Percentiles rank a stretch among this genome's conserved stretches.
Evolutionary conservation across 2,113 vertebrate species (phyloP).

Genomic region (Bettongia penicillata): DNA sequence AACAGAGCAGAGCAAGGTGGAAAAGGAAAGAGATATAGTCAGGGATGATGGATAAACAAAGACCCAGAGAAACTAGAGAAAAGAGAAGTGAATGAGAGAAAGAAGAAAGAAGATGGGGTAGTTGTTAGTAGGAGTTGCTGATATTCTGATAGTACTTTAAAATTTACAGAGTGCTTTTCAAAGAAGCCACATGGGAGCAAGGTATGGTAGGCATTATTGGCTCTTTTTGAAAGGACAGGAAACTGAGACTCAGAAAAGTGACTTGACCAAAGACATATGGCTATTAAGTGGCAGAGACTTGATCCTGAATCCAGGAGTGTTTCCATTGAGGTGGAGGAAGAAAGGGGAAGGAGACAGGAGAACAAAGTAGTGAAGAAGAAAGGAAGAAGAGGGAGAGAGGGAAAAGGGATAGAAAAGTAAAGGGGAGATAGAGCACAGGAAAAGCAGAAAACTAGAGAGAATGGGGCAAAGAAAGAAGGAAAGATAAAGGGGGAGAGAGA

Average conservation of each 20-base stretch:
- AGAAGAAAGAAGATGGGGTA: not conserved
- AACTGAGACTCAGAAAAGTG: not conserved
- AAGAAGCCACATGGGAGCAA: not conserved
- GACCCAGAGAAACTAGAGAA: not conserved
- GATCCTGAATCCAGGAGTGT: not conserved
- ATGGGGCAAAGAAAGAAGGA: not conserved
- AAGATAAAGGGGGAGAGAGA: slow-evolving; percentile 2
- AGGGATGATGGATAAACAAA: not conserved
- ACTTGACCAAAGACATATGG: not conserved
- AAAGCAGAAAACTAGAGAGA: not conserved
- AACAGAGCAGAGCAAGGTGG: not conserved
- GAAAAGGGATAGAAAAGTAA: not conserved
- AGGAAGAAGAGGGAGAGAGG: not conserved
- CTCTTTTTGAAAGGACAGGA: not conserved
- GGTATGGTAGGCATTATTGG: not conserved
- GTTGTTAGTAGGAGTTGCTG: not conserved
- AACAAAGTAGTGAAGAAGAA: too few species aligned
- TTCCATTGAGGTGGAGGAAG: not conserved
- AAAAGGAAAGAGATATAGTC: not conserved
- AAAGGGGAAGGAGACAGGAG: too few species aligned
- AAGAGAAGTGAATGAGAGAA: not conserved
- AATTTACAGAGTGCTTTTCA: not conserved
- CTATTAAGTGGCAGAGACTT: not conserved
- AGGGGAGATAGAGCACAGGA: not conserved
- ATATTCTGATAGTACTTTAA: not conserved